Evolutionary conservation across 2,888 invertebrate genomes (phyloP).

Genomic region (Pantelozetes paolii): DNA sequence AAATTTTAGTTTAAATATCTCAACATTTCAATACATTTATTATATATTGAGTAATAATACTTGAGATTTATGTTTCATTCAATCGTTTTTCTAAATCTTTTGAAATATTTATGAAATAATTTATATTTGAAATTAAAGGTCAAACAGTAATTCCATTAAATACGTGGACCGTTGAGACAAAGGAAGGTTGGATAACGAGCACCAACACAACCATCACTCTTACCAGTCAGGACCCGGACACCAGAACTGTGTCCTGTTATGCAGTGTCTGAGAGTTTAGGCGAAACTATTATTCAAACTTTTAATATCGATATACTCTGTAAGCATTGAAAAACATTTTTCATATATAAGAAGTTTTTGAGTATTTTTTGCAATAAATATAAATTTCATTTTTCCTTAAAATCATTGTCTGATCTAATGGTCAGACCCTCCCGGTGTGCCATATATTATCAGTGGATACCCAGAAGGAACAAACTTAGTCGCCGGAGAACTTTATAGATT

Average conservation of each 20-base stretch:
- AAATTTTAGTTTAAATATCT: too few species aligned
- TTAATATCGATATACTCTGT: conserved; percentile 35
- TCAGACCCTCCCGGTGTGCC: conserved; percentile 87
- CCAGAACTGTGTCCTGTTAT: conserved; percentile 30
- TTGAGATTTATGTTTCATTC: too few species aligned
- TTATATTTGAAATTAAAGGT: neutral
- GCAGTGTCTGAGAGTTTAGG: conserved; percentile 6
- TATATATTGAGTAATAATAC: too few species aligned
- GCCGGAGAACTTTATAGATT: conserved; percentile 59
- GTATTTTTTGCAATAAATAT: neutral
- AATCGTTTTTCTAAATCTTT: too few species aligned
- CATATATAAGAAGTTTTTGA: too few species aligned
- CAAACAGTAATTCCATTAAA: neutral
- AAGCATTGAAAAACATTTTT: neutral
- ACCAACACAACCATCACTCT: conserved; percentile 7
- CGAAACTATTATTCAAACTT: conserved; percentile 36
- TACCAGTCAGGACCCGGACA: conserved; percentile 13
- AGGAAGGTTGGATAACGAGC: conserved; percentile 20
- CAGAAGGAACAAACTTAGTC: conserved; percentile 72
- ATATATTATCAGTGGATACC: conserved; percentile 86
- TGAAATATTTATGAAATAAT: neutral
- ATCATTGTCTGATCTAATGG: neutral
- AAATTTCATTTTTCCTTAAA: neutral
- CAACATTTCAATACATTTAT: too few species aligned
- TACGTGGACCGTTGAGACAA: neutral